Evolutionary conservation across 2,888 invertebrate species (phyloP).

Genomic region (Rhimphoctona megacephalus): DNA sequence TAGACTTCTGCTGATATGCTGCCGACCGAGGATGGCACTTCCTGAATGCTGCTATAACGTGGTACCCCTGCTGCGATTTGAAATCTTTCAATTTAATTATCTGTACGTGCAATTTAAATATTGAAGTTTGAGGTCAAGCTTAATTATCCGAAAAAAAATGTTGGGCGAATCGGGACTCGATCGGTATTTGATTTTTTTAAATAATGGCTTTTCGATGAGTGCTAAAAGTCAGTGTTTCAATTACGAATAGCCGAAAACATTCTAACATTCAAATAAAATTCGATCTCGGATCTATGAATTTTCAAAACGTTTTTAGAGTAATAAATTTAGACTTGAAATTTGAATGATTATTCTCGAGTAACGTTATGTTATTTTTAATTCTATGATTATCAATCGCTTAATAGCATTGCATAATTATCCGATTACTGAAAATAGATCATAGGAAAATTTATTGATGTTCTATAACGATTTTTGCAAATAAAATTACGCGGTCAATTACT

Average conservation of each 20-base stretch:
- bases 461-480: neutral
- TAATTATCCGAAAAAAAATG: neutral
- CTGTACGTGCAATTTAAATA: conserved; percentile 3
- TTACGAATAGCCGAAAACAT: neutral
- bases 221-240: neutral
- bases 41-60: neutral
- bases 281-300: neutral
- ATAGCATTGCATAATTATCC: too few species aligned
- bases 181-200: neutral
- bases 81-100: neutral
- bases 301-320: neutral
- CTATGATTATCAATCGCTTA: too few species aligned
- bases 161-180: neutral
- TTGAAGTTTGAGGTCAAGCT: neutral
- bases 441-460: neutral
- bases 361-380: too few species aligned
- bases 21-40: conserved; percentile 30
- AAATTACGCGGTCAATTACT: neutral
- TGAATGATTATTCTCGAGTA: too few species aligned
- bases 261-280: neutral
- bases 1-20: conserved; percentile 34
- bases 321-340: neutral
- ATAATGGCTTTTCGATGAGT: neutral
- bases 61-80: neutral
- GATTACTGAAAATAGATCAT: neutral